These are phyloP conservation scores for Pyralis farinalis DNA, from an alignment of 2,888 invertebrate species.

Conservation along the genomic window DNA sequence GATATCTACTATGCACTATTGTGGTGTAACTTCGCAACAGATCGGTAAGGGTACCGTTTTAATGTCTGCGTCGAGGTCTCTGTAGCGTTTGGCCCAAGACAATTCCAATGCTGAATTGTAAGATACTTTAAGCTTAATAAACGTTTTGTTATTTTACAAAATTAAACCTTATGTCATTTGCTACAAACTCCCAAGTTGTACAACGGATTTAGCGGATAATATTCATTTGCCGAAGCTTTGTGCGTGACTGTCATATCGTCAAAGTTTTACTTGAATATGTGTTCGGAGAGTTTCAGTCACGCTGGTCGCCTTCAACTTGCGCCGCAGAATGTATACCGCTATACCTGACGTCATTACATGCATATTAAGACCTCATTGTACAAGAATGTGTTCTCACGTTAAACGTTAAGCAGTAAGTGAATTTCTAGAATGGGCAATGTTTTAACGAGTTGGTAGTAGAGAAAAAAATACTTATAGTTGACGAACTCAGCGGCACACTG, in stretches of 20 bases:
- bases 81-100: slow-evolving; percentile 21
- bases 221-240: background rate
- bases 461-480: too few species aligned
- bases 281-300: background rate
- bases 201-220: background rate
- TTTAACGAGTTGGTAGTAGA: too few species aligned
- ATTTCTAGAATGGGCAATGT: too few species aligned
- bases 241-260: slow-evolving; percentile 5
- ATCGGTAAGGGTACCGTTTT: slow-evolving; percentile 49
- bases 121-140: background rate
- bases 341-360: slow-evolving; percentile 32
- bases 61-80: slow-evolving; percentile 36
- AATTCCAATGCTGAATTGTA: background rate
- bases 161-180: background rate
- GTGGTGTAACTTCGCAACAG: slow-evolving; percentile 27
- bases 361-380: slow-evolving; percentile 36
- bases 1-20: too few species aligned
- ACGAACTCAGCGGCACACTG: too few species aligned
- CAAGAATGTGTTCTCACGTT: slow-evolving; percentile 39
- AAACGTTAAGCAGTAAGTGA: slow-evolving; percentile 11
- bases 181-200: slow-evolving; percentile 1
- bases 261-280: background rate
- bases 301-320: slow-evolving; percentile 11
- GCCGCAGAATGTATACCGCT: slow-evolving; percentile 27
- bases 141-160: background rate